These are phyloP conservation scores for Litocranius walleri DNA, from an alignment of 2,113 vertebrate genomes.

Conservation along the genomic window DNA sequence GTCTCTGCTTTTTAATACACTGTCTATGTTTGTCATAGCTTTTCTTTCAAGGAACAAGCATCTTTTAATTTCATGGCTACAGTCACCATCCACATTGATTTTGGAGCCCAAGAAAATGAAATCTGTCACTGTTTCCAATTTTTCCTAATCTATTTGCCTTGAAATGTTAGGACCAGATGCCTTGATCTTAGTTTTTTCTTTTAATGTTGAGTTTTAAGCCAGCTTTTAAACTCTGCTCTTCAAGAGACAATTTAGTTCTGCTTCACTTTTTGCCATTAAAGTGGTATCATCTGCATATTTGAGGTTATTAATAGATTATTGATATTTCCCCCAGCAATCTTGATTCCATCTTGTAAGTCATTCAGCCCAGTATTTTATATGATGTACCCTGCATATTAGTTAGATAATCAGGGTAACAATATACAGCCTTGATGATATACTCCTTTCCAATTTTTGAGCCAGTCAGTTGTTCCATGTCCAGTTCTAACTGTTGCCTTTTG, in stretches of 20 bases:
- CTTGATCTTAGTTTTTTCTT: background rate
- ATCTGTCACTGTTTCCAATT: background rate
- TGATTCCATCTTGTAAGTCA: background rate
- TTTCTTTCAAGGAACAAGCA: background rate
- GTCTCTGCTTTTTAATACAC: background rate
- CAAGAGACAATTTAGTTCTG: background rate
- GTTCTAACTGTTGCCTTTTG: background rate
- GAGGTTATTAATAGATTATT: background rate
- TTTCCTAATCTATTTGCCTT: background rate
- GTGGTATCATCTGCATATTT: background rate
- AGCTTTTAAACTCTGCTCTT: background rate
- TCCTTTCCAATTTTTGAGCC: background rate
- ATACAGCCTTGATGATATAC: background rate
- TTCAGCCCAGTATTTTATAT: background rate
- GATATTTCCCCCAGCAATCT: background rate
- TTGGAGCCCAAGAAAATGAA: background rate
- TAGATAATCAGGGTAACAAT: background rate
- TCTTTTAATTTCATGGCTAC: background rate
- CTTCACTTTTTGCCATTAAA: background rate
- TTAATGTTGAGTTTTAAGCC: background rate
- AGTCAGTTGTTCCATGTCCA: fast-evolving
- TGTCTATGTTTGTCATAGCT: background rate
- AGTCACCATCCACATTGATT: background rate
- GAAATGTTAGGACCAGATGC: background rate
- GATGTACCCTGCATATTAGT: background rate